These are phyloP conservation scores for Periplaneta americana DNA, from an alignment of 1,140 invertebrate species.

Conservation along the genomic window DNA sequence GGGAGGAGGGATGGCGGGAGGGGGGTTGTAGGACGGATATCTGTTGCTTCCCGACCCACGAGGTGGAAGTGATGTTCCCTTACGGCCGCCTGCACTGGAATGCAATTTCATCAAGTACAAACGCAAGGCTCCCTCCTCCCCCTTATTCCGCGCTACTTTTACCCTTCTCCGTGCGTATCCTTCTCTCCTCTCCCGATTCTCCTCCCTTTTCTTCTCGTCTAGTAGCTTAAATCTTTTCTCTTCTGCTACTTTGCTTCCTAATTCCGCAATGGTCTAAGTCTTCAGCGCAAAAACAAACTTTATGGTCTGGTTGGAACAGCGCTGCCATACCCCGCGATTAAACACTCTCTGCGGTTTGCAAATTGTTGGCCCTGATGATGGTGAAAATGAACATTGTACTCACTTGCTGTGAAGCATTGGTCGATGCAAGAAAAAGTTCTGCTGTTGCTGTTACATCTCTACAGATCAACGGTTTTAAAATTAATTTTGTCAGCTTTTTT, in stretches of 20 bases:
- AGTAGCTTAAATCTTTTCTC: not conserved
- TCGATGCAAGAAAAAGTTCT: not conserved
- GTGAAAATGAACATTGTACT: not conserved
- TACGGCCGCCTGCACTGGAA: conserved; percentile 10
- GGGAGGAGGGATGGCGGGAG: not conserved
- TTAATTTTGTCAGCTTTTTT: too few relatives aligned
- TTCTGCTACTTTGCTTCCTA: not conserved
- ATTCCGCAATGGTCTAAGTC: not conserved
- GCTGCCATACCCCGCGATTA: not conserved
- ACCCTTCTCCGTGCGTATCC: not conserved
- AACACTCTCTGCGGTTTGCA: not conserved
- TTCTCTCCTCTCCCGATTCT: not conserved
- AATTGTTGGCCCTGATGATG: not conserved
- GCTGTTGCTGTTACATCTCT: not conserved
- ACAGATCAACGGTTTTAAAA: too few relatives aligned
- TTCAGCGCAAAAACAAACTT: not conserved
- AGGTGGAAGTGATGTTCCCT: conserved; percentile 11
- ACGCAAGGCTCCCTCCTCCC: not conserved
- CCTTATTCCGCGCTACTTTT: not conserved
- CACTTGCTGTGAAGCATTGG: not conserved
- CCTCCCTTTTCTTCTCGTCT: not conserved
- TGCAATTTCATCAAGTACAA: conserved; percentile 11
- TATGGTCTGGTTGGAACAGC: not conserved
- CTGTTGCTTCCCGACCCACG: conserved; percentile 12
- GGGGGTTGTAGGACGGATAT: not conserved